These are phyloP conservation scores for Dolichallabes microphthalmus DNA, from an alignment of 2,113 vertebrate species.

Conservation along the genomic window DNA sequence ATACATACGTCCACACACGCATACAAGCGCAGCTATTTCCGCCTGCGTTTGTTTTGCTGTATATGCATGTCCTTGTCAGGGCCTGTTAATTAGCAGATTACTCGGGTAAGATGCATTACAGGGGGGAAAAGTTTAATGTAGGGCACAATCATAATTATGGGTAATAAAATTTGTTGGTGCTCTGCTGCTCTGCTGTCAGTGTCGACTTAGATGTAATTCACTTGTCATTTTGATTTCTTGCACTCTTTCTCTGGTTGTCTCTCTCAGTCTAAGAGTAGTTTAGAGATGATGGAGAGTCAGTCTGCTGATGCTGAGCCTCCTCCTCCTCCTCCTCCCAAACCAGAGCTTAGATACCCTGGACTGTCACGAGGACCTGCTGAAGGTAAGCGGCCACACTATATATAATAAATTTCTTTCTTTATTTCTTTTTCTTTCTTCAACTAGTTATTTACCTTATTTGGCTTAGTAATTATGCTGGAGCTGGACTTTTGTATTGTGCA, in stretches of 20 bases:
- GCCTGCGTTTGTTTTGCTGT: neutral
- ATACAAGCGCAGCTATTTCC: neutral
- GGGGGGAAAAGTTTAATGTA: neutral
- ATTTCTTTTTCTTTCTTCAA: neutral
- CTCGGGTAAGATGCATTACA: neutral
- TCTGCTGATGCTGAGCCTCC: slow-evolving; percentile 92
- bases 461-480: neutral
- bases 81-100: neutral
- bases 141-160: neutral
- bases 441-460: too few species aligned
- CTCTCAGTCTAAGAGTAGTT: slow-evolving; percentile 88
- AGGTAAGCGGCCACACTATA: slow-evolving; percentile 69
- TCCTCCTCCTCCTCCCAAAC: slow-evolving; percentile 92
- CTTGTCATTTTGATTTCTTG: neutral
- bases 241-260: slow-evolving; percentile 3
- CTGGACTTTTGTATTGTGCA: neutral
- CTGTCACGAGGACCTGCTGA: slow-evolving; percentile 78
- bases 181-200: neutral
- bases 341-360: slow-evolving; percentile 89
- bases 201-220: neutral
- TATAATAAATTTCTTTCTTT: neutral
- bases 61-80: neutral
- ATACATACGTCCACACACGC: neutral
- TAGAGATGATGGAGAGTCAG: slow-evolving; percentile 96
- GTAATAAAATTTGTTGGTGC: neutral